Evolutionary conservation across 2,797 vertebrate genomes (phyloP), one percentile per base, ranked within the genome.

Genomic region (Loris lydekkerianus): DNA sequence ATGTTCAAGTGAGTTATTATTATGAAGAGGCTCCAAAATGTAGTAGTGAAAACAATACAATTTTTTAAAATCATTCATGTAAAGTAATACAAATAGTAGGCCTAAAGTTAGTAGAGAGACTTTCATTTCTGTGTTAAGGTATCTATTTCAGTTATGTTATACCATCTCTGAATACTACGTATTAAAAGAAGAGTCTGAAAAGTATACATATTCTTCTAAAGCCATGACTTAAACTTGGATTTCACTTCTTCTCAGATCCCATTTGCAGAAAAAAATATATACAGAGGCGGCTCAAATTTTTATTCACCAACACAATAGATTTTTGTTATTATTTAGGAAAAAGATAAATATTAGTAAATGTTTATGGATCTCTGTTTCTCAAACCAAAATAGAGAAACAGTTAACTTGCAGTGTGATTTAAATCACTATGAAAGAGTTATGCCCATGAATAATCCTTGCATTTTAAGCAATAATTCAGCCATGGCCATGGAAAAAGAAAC

Each of bases 361-460:
- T 6, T 65, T 43, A 72, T 27, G 9, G 11, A 27, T 58, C 10
- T 87, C 13, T 89, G 23, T 4, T 6, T 18, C 21, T 77, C 10
- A 90, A 90, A 58, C 18, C 46, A 69, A 92, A 87, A 92, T 75
- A 76, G 21, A 85, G 49, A 43, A 34, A 75, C 18, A 91, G 56
- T n/a, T 15, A 83, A 49, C 15, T 18, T 40, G 3, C 17, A 46
- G 13, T 60, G 34, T 60, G 34, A 73, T 56, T 86, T 61, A 77
- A 61, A 80, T 78, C 23, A 31, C 0, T 18, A 18, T 27, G 56
- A 7, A 67, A 34, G 25, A 78, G 17, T 5, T 70, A 31, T 15
- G 7, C 18, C 23, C 75, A 34, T 7, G 49, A n/a, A 61, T 29
- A 60, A 6, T 63, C 27, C 31, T 23, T 13, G 13, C 18, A 15